phyloP scores from a whole-genome alignment of 2,113 vertebrate genomes.

The Cardinalis cardinalis region DNA sequence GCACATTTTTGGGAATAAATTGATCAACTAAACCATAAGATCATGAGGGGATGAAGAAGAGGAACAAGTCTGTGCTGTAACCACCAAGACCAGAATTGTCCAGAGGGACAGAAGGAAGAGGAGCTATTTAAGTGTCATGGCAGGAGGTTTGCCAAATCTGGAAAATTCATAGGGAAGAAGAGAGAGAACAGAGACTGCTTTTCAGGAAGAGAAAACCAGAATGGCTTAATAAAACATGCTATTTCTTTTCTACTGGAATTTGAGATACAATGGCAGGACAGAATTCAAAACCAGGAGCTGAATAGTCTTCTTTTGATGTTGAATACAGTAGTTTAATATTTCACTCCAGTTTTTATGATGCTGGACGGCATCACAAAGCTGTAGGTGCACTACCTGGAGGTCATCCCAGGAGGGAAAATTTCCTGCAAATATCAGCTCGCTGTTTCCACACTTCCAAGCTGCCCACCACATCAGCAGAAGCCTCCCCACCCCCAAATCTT shows the following conservation, averaged over 20 bases:
- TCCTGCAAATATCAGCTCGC: not conserved
- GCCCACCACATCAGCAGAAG: not conserved
- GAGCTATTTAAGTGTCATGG: not conserved
- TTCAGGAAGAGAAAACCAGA: not conserved
- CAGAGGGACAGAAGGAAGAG: not conserved
- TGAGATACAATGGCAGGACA: not conserved
- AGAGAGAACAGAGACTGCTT: not conserved
- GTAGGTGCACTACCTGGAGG: not conserved
- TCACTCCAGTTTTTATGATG: not conserved
- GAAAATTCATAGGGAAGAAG: not conserved
- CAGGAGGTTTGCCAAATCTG: not conserved
- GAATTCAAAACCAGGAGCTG: not conserved
- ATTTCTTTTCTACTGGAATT: not conserved
- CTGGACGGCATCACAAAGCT: not conserved
- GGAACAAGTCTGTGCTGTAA: not conserved
- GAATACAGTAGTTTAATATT: not conserved
- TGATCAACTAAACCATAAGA: not conserved
- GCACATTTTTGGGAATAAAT: not conserved
- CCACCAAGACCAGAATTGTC: too few species aligned
- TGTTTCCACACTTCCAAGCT: not conserved
- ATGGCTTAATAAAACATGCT: accelerated
- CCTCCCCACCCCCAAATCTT: too few species aligned
- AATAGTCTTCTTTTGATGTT: not conserved
- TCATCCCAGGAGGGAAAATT: not conserved
- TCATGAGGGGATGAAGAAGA: not conserved